Evolutionary conservation across 2,888 invertebrate species (phyloP).

Genomic region (Eulithis testata): DNA sequence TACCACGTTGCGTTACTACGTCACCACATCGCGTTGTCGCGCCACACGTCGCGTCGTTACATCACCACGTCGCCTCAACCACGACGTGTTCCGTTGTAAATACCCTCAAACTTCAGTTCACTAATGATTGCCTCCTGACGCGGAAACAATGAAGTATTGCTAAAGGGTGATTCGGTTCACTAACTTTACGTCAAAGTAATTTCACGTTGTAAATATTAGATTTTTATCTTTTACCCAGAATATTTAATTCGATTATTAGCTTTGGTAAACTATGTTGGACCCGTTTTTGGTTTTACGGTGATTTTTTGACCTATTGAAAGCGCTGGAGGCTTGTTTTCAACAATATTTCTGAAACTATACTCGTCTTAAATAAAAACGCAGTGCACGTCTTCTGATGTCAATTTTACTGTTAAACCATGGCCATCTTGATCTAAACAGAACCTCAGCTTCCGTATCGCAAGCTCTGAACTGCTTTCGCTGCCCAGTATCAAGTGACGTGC

Average conservation of each 20-base stretch:
- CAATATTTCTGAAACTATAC: too few species aligned
- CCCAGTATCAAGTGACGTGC: too few species aligned
- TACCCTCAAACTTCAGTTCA: neutral
- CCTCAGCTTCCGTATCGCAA: too few species aligned
- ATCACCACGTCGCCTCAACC: neutral
- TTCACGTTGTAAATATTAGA: neutral
- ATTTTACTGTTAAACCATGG: too few species aligned
- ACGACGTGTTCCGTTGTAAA: neutral
- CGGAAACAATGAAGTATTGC: conserved; percentile 1
- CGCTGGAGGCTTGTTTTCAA: too few species aligned
- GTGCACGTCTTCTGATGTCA: too few species aligned
- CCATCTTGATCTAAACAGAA: too few species aligned
- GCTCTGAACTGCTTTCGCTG: too few species aligned
- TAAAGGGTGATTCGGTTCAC: neutral
- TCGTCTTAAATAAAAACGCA: too few species aligned
- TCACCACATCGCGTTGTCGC: neutral
- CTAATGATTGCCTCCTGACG: neutral
- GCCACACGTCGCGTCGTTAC: neutral
- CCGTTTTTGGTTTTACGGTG: neutral
- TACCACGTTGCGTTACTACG: neutral
- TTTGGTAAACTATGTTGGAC: neutral
- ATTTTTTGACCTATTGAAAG: too few species aligned
- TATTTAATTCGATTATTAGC: neutral
- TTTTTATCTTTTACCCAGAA: conserved; percentile 6
- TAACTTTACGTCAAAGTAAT: conserved; percentile 6